These are phyloP conservation scores for Dascyllus trimaculatus DNA, from an alignment of 2,113 vertebrate genomes.

Conservation along the genomic window DNA sequence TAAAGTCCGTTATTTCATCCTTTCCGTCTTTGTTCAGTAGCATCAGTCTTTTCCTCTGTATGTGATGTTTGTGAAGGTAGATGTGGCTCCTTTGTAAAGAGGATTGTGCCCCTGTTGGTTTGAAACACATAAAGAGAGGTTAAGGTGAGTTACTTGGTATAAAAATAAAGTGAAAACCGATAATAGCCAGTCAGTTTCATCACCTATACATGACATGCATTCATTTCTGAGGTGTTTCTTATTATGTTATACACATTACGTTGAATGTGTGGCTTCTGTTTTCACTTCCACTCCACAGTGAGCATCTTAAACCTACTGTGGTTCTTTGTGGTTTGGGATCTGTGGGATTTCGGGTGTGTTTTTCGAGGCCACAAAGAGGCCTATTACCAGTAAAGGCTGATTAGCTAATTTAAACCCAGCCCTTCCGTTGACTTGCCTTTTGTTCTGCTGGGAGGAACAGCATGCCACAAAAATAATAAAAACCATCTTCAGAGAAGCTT, in stretches of 20 bases:
- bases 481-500: constrained; percentile 46
- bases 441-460: constrained; percentile 80
- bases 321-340: constrained; percentile 48
- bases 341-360: constrained; percentile 55
- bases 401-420: constrained; percentile 78
- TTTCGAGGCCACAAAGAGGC: constrained; percentile 52
- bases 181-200: background rate
- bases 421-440: constrained; percentile 73
- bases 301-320: constrained; percentile 27
- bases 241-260: background rate
- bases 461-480: constrained; percentile 74
- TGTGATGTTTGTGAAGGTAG: constrained; percentile 98
- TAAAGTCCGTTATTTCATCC: constrained; percentile 46
- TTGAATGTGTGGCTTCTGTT: background rate
- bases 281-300: background rate
- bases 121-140: constrained; percentile 30
- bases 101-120: constrained; percentile 92
- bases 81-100: constrained; percentile 94
- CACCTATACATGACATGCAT: background rate
- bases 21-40: constrained; percentile 33
- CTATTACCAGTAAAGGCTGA: constrained; percentile 77
- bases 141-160: constrained; percentile 12
- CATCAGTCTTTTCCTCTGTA: constrained; percentile 90
- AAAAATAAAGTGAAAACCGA: background rate
- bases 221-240: background rate